Evolutionary conservation across 2,888 invertebrate genomes (phyloP), one percentile per base, ranked within the genome.

Genomic region (Drepana falcataria): DNA sequence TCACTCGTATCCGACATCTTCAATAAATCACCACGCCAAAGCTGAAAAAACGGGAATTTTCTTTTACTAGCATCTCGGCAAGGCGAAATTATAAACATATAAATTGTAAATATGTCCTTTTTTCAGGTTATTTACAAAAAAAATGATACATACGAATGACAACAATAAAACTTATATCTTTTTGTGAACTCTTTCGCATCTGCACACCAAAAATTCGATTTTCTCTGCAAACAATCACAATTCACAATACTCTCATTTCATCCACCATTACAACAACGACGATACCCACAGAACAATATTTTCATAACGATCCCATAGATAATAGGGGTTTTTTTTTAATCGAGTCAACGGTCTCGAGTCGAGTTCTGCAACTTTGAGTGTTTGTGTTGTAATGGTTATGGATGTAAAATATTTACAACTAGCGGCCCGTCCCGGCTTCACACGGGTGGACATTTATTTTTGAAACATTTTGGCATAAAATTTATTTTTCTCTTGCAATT

Each of bases 1-100:
- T 97, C 97, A 87, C 97, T 97, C 65, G 95, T 95, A 80, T 96
- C 96, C 81, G 94, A 94, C 96, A 96, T 96, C 65, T 72, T 83
- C 62, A 53, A 61, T 59, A 60, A 64, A 64, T 61, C 49, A 68
- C 60, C 65, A 74, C 67, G 70, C 59, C 72, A 58, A 66, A 73
- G 59, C 76, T 78, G 68, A 52, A 60, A 72, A 64, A 59, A 53
- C 59, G 61, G 64, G 53, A 59, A 59, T 35, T 51, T 56, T 48
- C 51, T 65, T 63, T 53, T 53, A 54, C 63, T 59, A 56, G 55
- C 65, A 57, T 59, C 57, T 60, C 54, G 55, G 60, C 59, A 62
- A 52, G 55, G 9, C 7, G 63, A 60, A 57, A 53, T 62, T 59
- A 64, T 63, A 9, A 6, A 44, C 9, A 7, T 44, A 2, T 44